Percentiles rank a stretch among this genome's conserved stretches.
Evolutionary conservation across 2,797 vertebrate genomes (phyloP).

Genomic region (Myotis daubentonii): DNA sequence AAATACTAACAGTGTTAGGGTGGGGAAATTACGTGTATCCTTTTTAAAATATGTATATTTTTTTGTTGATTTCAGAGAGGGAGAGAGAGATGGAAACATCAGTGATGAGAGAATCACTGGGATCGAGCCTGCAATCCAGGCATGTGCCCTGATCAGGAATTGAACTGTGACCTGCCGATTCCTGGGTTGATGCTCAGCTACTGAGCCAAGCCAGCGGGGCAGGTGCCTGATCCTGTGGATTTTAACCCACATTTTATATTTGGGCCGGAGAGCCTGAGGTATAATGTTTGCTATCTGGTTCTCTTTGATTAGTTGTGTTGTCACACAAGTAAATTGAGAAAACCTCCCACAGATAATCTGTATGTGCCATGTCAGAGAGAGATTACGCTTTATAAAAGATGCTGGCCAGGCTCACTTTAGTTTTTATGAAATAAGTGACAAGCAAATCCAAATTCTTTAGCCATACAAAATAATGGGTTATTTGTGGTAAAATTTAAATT

Average conservation of each 20-base stretch:
- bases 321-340: background rate
- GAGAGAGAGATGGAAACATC: no score
- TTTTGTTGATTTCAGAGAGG: no score
- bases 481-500: background rate
- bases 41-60: background rate
- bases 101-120: no score
- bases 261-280: background rate
- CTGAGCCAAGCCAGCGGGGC: no score
- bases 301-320: background rate
- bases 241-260: background rate
- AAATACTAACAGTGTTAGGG: background rate
- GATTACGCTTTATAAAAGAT: background rate
- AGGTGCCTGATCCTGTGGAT: no score
- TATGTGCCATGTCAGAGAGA: background rate
- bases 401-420: background rate
- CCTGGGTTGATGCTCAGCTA: no score
- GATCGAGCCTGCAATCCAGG: no score
- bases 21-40: background rate
- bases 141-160: no score
- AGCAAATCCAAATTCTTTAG: background rate
- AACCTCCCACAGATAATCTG: background rate
- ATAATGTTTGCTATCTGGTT: rapidly evolving
- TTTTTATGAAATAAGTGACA: background rate
- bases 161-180: no score
- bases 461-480: background rate